Conservation (phyloP, 2,797 vertebrate genomes). For the Artibeus lituratus region DNA sequence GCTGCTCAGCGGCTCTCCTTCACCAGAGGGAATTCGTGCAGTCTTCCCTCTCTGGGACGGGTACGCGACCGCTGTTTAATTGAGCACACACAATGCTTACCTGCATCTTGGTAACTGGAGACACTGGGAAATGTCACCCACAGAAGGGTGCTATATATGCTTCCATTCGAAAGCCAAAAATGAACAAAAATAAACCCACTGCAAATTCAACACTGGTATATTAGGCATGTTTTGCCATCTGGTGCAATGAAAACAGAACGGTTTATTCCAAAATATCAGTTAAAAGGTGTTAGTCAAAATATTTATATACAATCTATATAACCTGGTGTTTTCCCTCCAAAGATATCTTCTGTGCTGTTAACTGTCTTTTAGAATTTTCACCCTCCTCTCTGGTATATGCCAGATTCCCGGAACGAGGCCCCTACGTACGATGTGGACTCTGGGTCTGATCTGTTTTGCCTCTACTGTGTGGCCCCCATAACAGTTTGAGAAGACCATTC, state of each 20-base stretch:
- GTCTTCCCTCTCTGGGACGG: background rate
- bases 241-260: conserved; percentile 19
- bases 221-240: background rate
- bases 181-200: background rate
- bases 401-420: background rate
- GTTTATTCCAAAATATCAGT: background rate
- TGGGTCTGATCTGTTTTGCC: background rate
- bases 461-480: background rate
- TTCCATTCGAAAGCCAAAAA: conserved; percentile 4
- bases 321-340: background rate
- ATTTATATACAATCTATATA: background rate
- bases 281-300: background rate
- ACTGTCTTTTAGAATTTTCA: background rate
- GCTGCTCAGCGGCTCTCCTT: background rate
- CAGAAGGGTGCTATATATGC: background rate
- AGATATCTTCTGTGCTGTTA: background rate
- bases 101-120: conserved; percentile 23
- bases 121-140: background rate
- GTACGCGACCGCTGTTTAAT: background rate
- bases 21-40: background rate
- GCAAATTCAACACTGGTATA: background rate
- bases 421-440: background rate
- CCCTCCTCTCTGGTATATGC: background rate
- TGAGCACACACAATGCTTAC: background rate
- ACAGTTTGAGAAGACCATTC: background rate